Evolutionary conservation across 2,113 vertebrate genomes (phyloP).

Genomic region (Tylochromis polylepis): DNA sequence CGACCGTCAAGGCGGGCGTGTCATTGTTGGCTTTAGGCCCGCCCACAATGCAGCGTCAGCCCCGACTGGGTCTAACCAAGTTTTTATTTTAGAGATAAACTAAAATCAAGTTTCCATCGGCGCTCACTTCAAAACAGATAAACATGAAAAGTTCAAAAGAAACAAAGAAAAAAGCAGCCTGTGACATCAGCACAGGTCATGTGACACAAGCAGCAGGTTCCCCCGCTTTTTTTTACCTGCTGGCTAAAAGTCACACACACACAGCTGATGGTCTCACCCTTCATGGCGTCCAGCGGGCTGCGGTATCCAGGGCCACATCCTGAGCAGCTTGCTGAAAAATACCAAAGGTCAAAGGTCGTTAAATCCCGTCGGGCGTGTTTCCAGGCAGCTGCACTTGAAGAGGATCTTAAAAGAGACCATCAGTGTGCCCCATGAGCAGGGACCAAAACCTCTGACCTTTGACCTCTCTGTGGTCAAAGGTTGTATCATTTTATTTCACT

Average conservation of each 20-base stretch:
- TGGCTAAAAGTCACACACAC: background rate
- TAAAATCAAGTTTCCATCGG: too few species aligned
- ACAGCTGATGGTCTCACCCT: constrained; percentile 69
- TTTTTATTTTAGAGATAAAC: too few species aligned
- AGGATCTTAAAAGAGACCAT: background rate
- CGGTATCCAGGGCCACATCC: constrained; percentile 85
- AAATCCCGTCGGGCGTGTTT: background rate
- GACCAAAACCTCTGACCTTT: background rate
- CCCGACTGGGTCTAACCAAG: background rate
- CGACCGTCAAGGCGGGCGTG: background rate
- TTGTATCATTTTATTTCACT: background rate
- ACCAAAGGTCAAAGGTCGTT: background rate
- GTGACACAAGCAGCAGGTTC: background rate
- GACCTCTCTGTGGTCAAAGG: background rate
- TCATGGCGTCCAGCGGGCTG: constrained; percentile 88
- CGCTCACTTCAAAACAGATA: background rate
- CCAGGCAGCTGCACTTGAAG: background rate
- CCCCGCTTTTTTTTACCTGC: background rate
- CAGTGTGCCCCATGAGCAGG: background rate
- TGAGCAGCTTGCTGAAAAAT: constrained; percentile 71
- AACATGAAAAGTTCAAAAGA: background rate
- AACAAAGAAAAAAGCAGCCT: background rate
- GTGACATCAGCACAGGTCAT: background rate
- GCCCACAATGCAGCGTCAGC: background rate
- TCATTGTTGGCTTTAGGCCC: background rate